These are phyloP conservation scores for Sesamia inferens DNA, from an alignment of 2,888 invertebrate species.

Conservation along the genomic window DNA sequence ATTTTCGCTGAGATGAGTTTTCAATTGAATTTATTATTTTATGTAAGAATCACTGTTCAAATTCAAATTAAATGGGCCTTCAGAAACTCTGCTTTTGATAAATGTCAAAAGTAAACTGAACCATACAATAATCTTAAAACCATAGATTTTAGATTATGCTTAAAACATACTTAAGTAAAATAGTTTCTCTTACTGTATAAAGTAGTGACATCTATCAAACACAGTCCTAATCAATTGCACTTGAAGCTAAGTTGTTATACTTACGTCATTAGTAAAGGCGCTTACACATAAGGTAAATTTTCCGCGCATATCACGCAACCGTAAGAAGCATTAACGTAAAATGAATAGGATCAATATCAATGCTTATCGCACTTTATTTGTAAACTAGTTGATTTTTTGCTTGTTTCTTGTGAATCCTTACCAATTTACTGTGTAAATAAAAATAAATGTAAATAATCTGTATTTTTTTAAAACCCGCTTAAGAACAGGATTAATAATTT, in stretches of 20 bases:
- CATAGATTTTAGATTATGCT: too few species aligned
- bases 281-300: background rate
- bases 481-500: background rate
- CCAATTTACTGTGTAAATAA: background rate
- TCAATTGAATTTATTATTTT: background rate
- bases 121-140: background rate
- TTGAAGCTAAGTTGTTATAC: background rate
- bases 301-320: background rate
- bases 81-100: background rate
- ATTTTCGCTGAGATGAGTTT: background rate
- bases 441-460: too few species aligned
- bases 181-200: background rate
- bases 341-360: background rate
- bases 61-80: background rate
- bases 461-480: background rate
- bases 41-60: background rate
- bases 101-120: background rate
- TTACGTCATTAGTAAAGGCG: background rate
- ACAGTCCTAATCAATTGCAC: background rate
- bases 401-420: background rate
- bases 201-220: slow-evolving; percentile 38
- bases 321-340: background rate
- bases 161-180: background rate
- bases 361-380: background rate
- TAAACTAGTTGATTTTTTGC: background rate